Conservation (phyloP, 2,113 vertebrate species). For the Peromyscus polionotus region DNA sequence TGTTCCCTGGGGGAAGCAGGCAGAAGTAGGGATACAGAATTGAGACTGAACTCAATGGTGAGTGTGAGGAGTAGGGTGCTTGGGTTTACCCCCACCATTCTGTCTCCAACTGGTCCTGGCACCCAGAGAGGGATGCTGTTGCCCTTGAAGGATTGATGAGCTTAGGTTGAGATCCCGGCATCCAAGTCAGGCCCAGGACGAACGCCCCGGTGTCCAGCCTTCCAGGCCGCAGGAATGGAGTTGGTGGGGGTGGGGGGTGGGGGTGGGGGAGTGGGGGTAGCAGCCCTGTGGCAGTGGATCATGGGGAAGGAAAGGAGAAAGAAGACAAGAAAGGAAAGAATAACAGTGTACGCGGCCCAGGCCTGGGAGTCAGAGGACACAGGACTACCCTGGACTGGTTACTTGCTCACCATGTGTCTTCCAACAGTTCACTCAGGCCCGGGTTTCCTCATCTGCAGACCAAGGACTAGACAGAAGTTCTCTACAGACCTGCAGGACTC, state of each 20-base stretch:
- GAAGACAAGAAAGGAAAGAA: neutral
- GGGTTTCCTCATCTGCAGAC: neutral
- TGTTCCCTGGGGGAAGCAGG: neutral
- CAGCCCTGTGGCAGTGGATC: neutral
- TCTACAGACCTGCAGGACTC: neutral
- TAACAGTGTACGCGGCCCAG: neutral
- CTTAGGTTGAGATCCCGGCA: neutral
- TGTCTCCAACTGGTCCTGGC: neutral
- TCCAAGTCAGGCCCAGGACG: neutral
- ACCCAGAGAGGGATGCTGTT: neutral
- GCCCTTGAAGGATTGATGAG: no score
- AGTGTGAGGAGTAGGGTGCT: neutral
- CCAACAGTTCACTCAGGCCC: neutral
- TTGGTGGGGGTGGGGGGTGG: neutral
- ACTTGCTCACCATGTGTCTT: neutral
- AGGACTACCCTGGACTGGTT: neutral
- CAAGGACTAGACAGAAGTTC: neutral
- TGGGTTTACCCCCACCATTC: neutral
- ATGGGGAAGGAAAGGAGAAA: neutral
- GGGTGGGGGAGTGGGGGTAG: fast-evolving
- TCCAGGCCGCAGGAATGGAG: neutral
- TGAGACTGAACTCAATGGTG: neutral
- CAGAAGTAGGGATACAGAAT: neutral
- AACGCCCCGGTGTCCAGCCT: neutral
- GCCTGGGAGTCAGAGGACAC: neutral